These are phyloP conservation scores for Ceraclea dissimilis DNA, from an alignment of 2,888 invertebrate species.

Conservation along the genomic window DNA sequence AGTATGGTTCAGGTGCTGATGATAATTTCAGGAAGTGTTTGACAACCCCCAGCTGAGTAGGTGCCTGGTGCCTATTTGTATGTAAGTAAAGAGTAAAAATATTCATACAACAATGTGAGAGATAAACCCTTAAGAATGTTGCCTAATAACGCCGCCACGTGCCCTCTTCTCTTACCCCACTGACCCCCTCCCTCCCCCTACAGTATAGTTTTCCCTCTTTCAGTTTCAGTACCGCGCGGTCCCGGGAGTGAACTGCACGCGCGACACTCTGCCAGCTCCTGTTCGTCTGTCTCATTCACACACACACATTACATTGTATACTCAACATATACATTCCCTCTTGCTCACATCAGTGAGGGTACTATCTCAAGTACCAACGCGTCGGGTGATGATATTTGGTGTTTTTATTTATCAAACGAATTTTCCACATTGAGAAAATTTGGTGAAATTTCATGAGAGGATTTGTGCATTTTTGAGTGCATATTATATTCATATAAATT, in stretches of 20 bases:
- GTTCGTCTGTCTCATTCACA: background rate
- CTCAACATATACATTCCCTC: too few relatives aligned
- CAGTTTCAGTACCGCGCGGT: background rate
- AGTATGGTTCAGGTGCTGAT: background rate
- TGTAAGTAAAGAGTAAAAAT: too few relatives aligned
- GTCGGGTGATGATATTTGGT: background rate
- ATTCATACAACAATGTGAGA: constrained; percentile 1
- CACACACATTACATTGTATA: background rate
- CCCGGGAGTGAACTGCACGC: background rate
- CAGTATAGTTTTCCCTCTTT: background rate
- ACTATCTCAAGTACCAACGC: background rate
- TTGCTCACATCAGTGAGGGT: background rate
- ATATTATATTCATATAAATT: too few relatives aligned
- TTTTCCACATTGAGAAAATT: too few relatives aligned
- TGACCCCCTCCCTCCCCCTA: background rate
- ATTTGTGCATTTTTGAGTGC: too few relatives aligned
- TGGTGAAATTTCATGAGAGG: too few relatives aligned
- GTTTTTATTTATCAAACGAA: background rate
- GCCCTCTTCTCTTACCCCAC: background rate
- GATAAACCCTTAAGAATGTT: constrained; percentile 2
- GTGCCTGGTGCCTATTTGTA: too few relatives aligned
- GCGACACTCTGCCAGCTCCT: background rate
- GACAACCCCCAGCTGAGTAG: background rate
- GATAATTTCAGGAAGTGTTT: background rate
- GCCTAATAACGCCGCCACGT: background rate